Evolutionary conservation across 2,113 vertebrate genomes (phyloP).

Genomic region (Capreolus pygargus): DNA sequence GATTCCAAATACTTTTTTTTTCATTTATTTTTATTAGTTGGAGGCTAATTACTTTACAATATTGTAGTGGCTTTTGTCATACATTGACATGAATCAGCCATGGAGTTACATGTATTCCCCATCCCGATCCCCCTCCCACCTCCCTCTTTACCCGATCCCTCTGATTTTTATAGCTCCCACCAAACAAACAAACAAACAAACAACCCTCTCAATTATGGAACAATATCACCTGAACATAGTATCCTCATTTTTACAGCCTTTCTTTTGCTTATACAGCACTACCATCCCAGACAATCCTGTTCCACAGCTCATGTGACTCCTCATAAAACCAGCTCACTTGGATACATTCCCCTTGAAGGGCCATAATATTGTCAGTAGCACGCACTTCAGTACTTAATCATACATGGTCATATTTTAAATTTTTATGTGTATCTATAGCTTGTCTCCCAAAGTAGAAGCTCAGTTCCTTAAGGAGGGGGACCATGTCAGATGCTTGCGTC

Average conservation of each 20-base stretch:
- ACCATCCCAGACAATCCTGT: background rate
- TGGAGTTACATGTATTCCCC: too few relatives aligned
- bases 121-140: too few relatives aligned
- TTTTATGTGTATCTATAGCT: background rate
- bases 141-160: too few relatives aligned
- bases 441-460: background rate
- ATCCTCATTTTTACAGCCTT: background rate
- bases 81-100: too few relatives aligned
- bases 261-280: background rate
- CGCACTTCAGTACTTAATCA: background rate
- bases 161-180: background rate
- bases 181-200: background rate
- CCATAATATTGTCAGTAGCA: background rate
- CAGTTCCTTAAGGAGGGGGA: background rate
- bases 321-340: background rate
- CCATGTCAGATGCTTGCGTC: background rate
- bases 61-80: too few relatives aligned
- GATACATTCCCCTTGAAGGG: background rate
- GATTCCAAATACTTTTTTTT: constrained; percentile 22
- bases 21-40: too few relatives aligned
- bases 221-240: background rate
- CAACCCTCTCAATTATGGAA: background rate
- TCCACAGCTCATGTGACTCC: background rate
- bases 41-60: too few relatives aligned
- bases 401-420: background rate